A percentile compares a stretch with the other conserved stretches of the same genome.
phyloP scores from a whole-genome alignment of 2,113 vertebrate genomes.

The Clinocottus analis region DNA sequence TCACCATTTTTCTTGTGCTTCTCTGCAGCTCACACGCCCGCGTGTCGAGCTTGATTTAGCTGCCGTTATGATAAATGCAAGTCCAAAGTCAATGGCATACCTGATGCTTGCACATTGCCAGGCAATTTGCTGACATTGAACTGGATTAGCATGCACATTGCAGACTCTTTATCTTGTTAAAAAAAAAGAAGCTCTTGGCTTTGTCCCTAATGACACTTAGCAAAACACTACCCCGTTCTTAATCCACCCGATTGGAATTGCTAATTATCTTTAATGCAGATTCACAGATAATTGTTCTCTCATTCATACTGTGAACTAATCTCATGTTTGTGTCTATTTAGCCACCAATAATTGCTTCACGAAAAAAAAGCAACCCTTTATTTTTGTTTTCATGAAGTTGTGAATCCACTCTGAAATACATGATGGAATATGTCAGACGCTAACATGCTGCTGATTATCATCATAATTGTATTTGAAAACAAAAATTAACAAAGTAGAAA shows the following conservation, averaged over 20 bases:
- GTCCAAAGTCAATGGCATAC: conserved; percentile 44
- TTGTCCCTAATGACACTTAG: conserved; percentile 68
- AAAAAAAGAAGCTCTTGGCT: conserved; percentile 57
- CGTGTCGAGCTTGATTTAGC: conserved; percentile 60
- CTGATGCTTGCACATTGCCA: conserved; percentile 48
- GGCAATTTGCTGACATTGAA: conserved; percentile 56
- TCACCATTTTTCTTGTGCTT: conserved; percentile 42
- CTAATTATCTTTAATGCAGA: conserved; percentile 74
- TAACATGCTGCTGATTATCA: conserved; percentile 33
- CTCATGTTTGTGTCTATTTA: conserved; percentile 61
- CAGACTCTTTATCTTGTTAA: conserved; percentile 54
- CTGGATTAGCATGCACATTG: conserved; percentile 57
- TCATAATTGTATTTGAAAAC: conserved; percentile 35
- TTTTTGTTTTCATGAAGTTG: conserved; percentile 33
- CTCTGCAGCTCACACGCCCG: conserved; percentile 27
- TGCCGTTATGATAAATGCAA: conserved; percentile 50
- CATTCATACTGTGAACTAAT: conserved; percentile 59
- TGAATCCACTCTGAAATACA: conserved; percentile 33
- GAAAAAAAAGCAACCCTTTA: neutral
- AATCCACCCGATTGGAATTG: conserved; percentile 73
- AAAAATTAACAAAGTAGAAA: conserved; percentile 25
- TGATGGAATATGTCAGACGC: conserved; percentile 25
- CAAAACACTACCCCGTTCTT: conserved; percentile 66
- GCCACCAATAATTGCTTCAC: conserved; percentile 52
- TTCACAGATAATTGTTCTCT: conserved; percentile 71